Percentiles rank a stretch among this genome's conserved stretches.
These are phyloP conservation scores for Agonopterix heracliana DNA, from an alignment of 2,888 invertebrate genomes.

Conservation along the genomic window DNA sequence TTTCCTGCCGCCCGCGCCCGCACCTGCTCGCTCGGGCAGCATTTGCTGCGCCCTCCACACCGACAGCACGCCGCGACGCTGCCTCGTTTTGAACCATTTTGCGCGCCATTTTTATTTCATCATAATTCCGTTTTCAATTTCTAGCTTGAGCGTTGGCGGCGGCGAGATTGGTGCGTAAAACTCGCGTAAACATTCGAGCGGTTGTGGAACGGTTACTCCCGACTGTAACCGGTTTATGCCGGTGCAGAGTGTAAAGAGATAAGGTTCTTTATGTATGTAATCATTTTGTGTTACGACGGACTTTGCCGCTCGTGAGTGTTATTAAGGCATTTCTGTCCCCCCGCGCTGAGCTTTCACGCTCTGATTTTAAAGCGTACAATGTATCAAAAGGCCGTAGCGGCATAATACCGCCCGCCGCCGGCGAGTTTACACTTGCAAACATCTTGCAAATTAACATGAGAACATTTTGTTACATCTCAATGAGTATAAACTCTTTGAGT, in stretches of 20 bases:
- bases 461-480: too few relatives aligned
- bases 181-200: conserved; percentile 67
- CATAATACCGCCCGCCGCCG: not conserved
- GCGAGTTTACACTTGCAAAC: not conserved
- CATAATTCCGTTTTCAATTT: conserved; percentile 71
- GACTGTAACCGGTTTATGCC: conserved; percentile 65
- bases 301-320: conserved; percentile 55
- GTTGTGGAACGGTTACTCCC: conserved; percentile 57
- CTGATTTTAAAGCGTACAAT: conserved; percentile 37
- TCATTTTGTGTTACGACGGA: conserved; percentile 66
- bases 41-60: conserved; percentile 7
- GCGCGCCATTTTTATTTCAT: conserved; percentile 56
- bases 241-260: conserved; percentile 66
- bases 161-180: conserved; percentile 70
- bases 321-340: conserved; percentile 46
- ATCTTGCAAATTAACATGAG: too few relatives aligned
- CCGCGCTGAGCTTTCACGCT: conserved; percentile 31
- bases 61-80: conserved; percentile 11
- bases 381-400: conserved; percentile 14
- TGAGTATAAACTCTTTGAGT: too few relatives aligned
- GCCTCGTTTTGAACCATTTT: conserved; percentile 27
- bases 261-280: conserved; percentile 71
- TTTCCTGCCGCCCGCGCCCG: conserved; percentile 36
- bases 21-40: not conserved
- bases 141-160: conserved; percentile 40